phyloP scores from a whole-genome alignment of 2,113 vertebrate genomes.

The Nyctibius bracteatus region DNA sequence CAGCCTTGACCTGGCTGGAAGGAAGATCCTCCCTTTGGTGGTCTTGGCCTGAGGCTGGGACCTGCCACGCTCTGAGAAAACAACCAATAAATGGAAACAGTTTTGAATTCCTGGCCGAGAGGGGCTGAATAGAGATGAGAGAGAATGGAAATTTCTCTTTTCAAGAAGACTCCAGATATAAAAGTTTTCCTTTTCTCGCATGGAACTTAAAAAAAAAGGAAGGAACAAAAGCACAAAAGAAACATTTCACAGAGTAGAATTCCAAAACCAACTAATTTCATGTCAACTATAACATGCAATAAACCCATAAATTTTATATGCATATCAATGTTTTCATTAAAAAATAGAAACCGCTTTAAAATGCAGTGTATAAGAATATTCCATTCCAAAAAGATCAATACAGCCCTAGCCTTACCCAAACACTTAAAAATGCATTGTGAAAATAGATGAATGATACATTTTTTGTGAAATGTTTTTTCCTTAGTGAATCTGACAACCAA shows the following conservation, averaged over 20 bases:
- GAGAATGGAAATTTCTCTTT: conserved; percentile 9
- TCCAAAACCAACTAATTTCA: neutral
- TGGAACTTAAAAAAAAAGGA: neutral
- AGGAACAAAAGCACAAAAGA: neutral
- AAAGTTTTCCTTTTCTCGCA: neutral
- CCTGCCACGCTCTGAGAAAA: neutral
- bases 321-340: neutral
- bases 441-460: neutral
- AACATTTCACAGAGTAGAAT: neutral
- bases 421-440: neutral
- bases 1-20: neutral
- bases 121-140: neutral
- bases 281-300: neutral
- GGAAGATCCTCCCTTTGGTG: neutral
- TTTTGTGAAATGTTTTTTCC: neutral
- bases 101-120: neutral
- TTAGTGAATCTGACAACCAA: neutral
- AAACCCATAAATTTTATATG: neutral
- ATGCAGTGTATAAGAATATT: neutral
- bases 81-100: neutral
- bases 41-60: neutral
- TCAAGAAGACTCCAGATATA: neutral
- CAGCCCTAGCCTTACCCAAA: neutral
- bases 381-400: neutral
- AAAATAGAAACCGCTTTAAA: neutral